Conservation (phyloP, 2,888 invertebrate species). For the Yponomeuta evonymella region DNA sequence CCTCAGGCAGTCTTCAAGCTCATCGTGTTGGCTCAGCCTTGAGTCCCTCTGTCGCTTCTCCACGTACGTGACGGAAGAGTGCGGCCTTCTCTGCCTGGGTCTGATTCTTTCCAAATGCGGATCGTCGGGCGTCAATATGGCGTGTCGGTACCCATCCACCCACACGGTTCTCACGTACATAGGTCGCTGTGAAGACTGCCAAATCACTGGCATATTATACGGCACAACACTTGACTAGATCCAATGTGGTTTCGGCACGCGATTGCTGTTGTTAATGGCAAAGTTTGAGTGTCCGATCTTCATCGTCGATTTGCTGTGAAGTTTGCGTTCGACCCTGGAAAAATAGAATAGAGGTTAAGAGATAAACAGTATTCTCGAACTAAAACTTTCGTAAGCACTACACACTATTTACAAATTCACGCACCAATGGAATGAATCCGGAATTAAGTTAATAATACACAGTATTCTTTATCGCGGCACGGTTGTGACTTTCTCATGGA, state of each 20-base stretch:
- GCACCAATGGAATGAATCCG: too few relatives aligned
- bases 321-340: conserved; percentile 22
- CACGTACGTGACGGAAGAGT: conserved; percentile 51
- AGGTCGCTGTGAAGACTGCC: conserved; percentile 79
- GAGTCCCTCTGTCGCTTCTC: conserved; percentile 29
- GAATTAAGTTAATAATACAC: too few relatives aligned
- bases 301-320: conserved; percentile 45
- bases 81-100: conserved; percentile 42
- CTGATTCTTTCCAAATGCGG: conserved; percentile 53
- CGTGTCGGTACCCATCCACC: conserved; percentile 83
- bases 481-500: too few relatives aligned
- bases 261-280: conserved; percentile 34
- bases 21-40: conserved; percentile 43
- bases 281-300: conserved; percentile 32
- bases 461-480: too few relatives aligned
- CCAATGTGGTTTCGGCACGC: conserved; percentile 40
- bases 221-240: conserved; percentile 24
- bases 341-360: not conserved
- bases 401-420: too few relatives aligned
- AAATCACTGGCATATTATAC: conserved; percentile 74
- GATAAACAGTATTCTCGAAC: not conserved
- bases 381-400: not conserved
- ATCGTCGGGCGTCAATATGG: conserved; percentile 80
- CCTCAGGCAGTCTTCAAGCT: conserved; percentile 39
- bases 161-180: conserved; percentile 80